Evolutionary conservation across 2,797 vertebrate genomes (phyloP), one percentile per base, ranked within the genome.

Genomic region (Hippoglossus hippoglossus): DNA sequence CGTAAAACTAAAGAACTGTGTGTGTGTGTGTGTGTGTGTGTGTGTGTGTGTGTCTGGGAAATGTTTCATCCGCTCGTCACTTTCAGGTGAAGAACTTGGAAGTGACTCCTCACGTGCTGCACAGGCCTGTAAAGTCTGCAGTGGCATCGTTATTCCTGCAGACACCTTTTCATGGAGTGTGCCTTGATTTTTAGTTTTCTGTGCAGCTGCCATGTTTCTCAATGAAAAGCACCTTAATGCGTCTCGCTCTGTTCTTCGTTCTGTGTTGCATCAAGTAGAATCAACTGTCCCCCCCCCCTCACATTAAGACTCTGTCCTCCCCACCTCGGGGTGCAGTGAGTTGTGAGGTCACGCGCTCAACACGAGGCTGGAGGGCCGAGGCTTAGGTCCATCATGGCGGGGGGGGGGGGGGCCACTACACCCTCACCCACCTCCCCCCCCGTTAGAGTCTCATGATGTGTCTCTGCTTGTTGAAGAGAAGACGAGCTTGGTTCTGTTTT

Each of bases 101-200:
- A 75, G 18, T 36, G 75, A 82, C 28, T 31, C 28, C 31, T 9
- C 31, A 34, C 0, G 82, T 90, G 80, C 82, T 25, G 46, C 72
- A 75, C 75, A 59, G 67, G 71, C 66, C 80, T 52, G 64, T 77
- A 68, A 86, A 86, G 84, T 80, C 76, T 75, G 71, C 0, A 12
- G 57, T 54, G 83, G 76, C 82, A 67, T 82, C 9, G 77, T 79
- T 66, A 28, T 19, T 54, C 76, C 77, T 83, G 57, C 75, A 65
- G 67, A 82, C 66, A 67, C 34, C 65, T 39, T 13, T 39, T 39
- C 36, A 70, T 16, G 74, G 63, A 82, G 79, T 44, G 86, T 87
- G 83, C 88, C 86, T 88, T 79, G 75, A 74, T 52, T 76, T 82
- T 76, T 36, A 64, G 49, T 77, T 82, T 79, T 31, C 68, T 41